Evolutionary conservation across 1,140 invertebrate genomes (phyloP).

Genomic region (Drosophila carrolli): DNA sequence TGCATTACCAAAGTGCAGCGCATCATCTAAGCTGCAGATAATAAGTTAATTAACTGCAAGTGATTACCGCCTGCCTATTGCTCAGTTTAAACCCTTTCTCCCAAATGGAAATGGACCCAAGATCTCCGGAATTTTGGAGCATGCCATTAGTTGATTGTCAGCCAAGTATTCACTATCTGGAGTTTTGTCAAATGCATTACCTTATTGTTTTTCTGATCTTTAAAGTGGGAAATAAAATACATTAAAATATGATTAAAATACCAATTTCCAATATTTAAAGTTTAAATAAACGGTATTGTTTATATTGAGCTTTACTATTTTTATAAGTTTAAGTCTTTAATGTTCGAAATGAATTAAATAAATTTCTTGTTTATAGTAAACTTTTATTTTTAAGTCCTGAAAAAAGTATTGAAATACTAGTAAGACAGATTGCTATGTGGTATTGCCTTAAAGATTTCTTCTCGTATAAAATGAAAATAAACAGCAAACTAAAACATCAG

Average conservation of each 20-base stretch:
- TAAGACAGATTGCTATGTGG: too few species aligned
- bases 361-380: too few species aligned
- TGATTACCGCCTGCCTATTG: constrained; percentile 65
- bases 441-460: not conserved
- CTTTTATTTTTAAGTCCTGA: too few species aligned
- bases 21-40: constrained; percentile 47
- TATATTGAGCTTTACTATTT: too few species aligned
- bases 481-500: not conserved
- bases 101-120: not conserved
- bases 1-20: constrained; percentile 78
- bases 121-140: not conserved
- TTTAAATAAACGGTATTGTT: too few species aligned
- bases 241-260: too few species aligned
- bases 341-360: too few species aligned
- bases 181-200: constrained; percentile 8
- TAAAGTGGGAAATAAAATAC: too few species aligned
- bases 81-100: constrained; percentile 16
- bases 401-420: too few species aligned
- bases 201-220: not conserved
- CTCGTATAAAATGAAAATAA: not conserved
- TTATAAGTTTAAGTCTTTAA: too few species aligned
- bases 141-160: constrained; percentile 4
- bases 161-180: too few species aligned
- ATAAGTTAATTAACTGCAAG: constrained; percentile 79
- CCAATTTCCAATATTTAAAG: too few species aligned